Evolutionary conservation across 2,797 vertebrate genomes (phyloP).

Genomic region (Gymnothorax reevesii): DNA sequence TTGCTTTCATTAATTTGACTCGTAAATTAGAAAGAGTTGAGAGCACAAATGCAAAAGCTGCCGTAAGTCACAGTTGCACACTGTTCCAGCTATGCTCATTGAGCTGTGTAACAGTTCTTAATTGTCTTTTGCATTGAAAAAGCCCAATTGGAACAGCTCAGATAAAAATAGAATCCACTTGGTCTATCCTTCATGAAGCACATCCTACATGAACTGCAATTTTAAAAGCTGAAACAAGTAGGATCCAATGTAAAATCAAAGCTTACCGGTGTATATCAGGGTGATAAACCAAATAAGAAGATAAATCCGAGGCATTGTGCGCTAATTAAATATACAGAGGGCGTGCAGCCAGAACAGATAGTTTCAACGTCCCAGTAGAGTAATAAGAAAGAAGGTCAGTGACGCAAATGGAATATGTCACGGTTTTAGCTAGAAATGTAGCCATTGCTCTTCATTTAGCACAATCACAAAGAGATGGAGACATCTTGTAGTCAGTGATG

Average conservation of each 20-base stretch:
- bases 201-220: too few species aligned
- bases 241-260: not conserved
- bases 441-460: not conserved
- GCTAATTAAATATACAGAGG: not conserved
- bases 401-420: not conserved
- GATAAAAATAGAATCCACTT: not conserved
- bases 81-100: not conserved
- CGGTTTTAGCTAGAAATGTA: not conserved
- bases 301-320: not conserved
- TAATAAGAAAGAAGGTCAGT: not conserved
- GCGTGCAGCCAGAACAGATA: conserved; percentile 12
- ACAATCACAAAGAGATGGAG: not conserved
- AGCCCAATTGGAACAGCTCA: not conserved
- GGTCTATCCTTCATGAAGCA: not conserved
- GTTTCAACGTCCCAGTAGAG: not conserved
- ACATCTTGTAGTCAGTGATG: not conserved
- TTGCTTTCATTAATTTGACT: not conserved
- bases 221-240: not conserved
- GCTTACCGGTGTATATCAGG: not conserved
- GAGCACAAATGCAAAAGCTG: not conserved
- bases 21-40: not conserved
- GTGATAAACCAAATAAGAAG: not conserved
- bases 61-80: not conserved
- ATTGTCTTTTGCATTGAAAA: not conserved
- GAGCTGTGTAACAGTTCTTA: not conserved